phyloP scores from a whole-genome alignment of 2,113 vertebrate species.

The Gnathonemus echidnorhynchus region DNA sequence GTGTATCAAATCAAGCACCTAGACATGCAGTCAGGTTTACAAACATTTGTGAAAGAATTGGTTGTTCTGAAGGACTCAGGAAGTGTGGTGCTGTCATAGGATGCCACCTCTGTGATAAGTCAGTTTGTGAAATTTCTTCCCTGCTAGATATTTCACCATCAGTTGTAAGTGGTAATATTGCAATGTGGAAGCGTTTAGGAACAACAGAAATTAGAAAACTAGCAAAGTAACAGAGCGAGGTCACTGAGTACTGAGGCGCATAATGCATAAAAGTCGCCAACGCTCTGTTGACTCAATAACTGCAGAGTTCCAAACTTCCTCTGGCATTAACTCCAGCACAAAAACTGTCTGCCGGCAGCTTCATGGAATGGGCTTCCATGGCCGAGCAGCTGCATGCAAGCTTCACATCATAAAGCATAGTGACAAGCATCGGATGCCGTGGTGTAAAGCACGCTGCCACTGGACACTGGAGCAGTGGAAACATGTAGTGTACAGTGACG shows the following conservation, averaged over 20 bases:
- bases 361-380: background rate
- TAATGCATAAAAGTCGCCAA: background rate
- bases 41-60: background rate
- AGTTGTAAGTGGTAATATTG: background rate
- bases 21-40: background rate
- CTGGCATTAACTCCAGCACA: background rate
- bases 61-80: background rate
- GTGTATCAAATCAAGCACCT: background rate
- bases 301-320: background rate
- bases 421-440: too few species aligned
- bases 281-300: background rate
- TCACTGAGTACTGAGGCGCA: background rate
- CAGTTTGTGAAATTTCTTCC: background rate
- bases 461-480: too few species aligned
- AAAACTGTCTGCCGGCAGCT: background rate
- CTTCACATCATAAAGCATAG: too few species aligned
- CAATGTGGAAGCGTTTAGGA: background rate
- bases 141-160: background rate
- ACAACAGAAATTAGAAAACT: background rate
- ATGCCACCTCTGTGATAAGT: background rate
- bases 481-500: too few species aligned
- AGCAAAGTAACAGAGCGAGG: background rate
- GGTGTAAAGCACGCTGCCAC: too few species aligned
- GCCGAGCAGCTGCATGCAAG: background rate
- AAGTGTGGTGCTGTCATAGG: background rate